These are phyloP conservation scores for Sceliomorpha sp. DNA, from an alignment of 2,888 invertebrate species.

Conservation along the genomic window DNA sequence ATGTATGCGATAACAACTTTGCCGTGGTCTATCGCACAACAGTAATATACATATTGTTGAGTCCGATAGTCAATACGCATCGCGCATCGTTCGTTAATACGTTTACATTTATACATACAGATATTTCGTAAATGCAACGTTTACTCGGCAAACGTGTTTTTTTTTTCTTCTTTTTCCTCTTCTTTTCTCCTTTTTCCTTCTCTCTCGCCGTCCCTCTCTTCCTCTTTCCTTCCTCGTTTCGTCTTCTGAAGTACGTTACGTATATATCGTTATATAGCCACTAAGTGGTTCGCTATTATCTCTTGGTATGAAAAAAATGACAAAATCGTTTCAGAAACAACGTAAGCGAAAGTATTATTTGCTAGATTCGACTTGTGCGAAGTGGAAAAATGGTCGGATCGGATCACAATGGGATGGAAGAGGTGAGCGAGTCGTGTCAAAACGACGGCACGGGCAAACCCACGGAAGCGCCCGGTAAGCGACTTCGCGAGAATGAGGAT, in stretches of 20 bases:
- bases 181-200: not conserved
- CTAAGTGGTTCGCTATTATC: conserved; percentile 10
- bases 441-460: conserved; percentile 20
- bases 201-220: not conserved
- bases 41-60: too few species aligned
- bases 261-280: not conserved
- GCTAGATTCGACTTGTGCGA: too few species aligned
- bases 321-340: too few species aligned
- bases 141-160: too few species aligned
- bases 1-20: not conserved
- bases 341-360: too few species aligned
- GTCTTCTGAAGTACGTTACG: conserved; percentile 5
- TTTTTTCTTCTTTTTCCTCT: not conserved
- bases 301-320: too few species aligned
- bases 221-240: not conserved
- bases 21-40: not conserved
- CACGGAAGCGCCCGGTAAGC: conserved; percentile 7
- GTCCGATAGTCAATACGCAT: too few species aligned
- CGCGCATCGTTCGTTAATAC: too few species aligned
- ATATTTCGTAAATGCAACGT: not conserved
- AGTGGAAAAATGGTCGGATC: conserved; percentile 66
- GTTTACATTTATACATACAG: too few species aligned
- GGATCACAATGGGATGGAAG: conserved; percentile 62
- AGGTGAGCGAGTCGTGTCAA: conserved; percentile 36
- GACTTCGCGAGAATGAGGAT: conserved; percentile 9